phyloP scores from a whole-genome alignment of 2,888 invertebrate genomes.

The Cheilosia impressa region DNA sequence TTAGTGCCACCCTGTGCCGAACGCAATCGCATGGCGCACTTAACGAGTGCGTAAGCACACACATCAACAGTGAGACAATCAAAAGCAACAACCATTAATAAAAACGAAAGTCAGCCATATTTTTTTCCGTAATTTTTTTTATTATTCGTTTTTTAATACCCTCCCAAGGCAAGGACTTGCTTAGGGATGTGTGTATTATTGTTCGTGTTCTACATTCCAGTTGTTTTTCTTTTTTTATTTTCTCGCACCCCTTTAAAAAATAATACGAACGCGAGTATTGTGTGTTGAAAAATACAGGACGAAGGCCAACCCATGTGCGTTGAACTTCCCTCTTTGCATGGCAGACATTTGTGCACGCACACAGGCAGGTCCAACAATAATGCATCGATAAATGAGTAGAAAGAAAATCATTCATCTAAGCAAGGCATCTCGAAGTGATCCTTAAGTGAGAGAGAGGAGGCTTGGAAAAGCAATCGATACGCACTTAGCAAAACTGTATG shows the following conservation, averaged over 20 bases:
- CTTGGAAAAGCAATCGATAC: slow-evolving; percentile 35
- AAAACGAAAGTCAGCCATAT: slow-evolving; percentile 73
- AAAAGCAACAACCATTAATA: slow-evolving; percentile 74
- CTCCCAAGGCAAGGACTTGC: slow-evolving; percentile 15
- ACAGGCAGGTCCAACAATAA: slow-evolving; percentile 1
- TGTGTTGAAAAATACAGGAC: slow-evolving; percentile 39
- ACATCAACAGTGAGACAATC: slow-evolving; percentile 50
- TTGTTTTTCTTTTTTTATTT: slow-evolving; percentile 31
- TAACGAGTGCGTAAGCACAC: slow-evolving; percentile 61
- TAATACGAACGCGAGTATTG: neutral
- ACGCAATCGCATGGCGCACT: slow-evolving; percentile 47
- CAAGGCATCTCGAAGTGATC: slow-evolving; percentile 59
- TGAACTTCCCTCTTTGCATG: slow-evolving; percentile 60
- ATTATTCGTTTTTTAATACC: slow-evolving; percentile 41
- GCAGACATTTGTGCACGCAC: slow-evolving; percentile 25
- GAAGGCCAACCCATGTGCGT: slow-evolving; percentile 72
- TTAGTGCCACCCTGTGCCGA: slow-evolving; percentile 49
- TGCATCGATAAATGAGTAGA: slow-evolving; percentile 38
- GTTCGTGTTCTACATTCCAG: slow-evolving; percentile 62
- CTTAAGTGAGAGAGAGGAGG: slow-evolving; percentile 36
- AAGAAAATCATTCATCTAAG: slow-evolving; percentile 36
- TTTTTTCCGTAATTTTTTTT: slow-evolving; percentile 36
- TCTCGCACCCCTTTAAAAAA: slow-evolving; percentile 55
- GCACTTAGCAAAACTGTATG: slow-evolving; percentile 29
- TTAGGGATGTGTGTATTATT: slow-evolving; percentile 55